A percentile compares a stretch with the other conserved stretches of the same genome.
These are phyloP conservation scores for Dermatophagoides farinae DNA, from an alignment of 1,140 invertebrate genomes.

Conservation along the genomic window DNA sequence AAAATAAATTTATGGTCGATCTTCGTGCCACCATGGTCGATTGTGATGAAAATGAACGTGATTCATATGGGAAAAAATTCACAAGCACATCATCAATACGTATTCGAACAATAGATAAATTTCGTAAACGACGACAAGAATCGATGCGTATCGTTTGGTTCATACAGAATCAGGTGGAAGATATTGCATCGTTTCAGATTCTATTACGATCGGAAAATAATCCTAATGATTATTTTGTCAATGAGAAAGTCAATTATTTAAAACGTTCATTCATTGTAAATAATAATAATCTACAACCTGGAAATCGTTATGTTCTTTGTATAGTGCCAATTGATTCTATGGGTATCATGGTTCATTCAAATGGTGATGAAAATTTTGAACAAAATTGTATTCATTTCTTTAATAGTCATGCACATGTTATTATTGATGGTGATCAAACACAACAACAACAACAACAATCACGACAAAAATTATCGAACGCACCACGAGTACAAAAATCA, in stretches of 20 bases:
- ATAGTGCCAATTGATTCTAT: constrained; percentile 6
- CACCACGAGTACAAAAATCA: no score
- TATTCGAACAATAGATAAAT: constrained; percentile 5
- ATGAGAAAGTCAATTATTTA: background rate
- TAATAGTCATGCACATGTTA: background rate
- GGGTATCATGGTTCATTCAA: background rate
- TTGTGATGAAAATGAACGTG: background rate
- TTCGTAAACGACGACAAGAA: constrained; percentile 6
- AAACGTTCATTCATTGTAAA: background rate
- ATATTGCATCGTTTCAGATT: constrained; percentile 7
- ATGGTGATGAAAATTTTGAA: background rate
- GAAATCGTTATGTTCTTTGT: background rate
- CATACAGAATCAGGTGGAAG: background rate
- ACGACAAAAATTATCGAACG: no score
- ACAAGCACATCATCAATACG: background rate
- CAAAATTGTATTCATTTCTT: background rate
- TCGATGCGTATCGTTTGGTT: constrained; percentile 9
- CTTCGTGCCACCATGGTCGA: background rate
- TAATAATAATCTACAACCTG: background rate
- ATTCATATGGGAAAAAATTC: background rate
- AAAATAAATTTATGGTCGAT: background rate
- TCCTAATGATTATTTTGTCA: background rate
- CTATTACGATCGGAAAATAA: background rate
- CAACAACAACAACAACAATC: background rate
- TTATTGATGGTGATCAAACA: background rate